phyloP scores from a whole-genome alignment of 2,797 vertebrate species.

The Hemibagrus guttatus region DNA sequence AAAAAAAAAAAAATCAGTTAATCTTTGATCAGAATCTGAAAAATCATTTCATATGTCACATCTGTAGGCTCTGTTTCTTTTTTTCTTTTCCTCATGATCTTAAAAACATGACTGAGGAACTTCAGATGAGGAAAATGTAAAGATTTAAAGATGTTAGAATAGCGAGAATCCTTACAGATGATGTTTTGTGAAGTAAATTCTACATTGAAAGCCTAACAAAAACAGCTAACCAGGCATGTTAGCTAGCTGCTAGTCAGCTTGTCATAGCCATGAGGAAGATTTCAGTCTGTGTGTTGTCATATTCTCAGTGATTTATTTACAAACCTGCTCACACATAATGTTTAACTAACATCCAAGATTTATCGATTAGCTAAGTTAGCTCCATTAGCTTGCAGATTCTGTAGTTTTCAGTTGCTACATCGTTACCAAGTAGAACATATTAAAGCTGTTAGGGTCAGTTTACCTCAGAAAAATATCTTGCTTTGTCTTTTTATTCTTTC shows the following conservation, averaged over 20 bases:
- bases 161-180: background rate
- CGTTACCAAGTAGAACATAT: background rate
- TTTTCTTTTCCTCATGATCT: background rate
- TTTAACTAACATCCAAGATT: background rate
- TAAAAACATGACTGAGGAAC: background rate
- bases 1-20: background rate
- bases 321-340: background rate
- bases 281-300: background rate
- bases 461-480: background rate
- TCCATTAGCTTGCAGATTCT: background rate
- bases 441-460: background rate
- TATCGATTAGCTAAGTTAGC: background rate
- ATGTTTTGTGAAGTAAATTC: background rate
- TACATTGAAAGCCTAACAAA: background rate
- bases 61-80: background rate
- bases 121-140: background rate
- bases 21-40: background rate
- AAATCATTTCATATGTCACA: constrained; percentile 13
- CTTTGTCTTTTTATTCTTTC: background rate
- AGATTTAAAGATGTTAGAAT: background rate
- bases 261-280: background rate
- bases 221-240: background rate
- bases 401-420: background rate
- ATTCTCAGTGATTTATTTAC: background rate
- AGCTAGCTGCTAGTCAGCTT: background rate